Evolutionary conservation across 2,113 vertebrate species (phyloP).

Genomic region (Polyodon spathula): DNA sequence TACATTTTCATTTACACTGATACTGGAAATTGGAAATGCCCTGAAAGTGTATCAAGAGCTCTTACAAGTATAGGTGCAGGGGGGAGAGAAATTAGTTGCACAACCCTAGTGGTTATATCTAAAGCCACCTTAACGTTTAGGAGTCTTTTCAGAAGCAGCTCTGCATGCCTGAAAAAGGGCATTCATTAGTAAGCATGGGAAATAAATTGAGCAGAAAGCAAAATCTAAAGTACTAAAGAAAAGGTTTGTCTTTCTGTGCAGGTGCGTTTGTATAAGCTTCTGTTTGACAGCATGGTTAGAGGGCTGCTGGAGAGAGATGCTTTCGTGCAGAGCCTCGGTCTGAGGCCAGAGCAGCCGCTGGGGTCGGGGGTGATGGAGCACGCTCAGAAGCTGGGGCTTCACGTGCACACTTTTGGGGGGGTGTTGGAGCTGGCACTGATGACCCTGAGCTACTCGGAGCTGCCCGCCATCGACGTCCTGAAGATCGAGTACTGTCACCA

Average conservation of each 20-base stretch:
- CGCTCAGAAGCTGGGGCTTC: constrained; percentile 35
- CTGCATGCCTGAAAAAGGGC: too few relatives aligned
- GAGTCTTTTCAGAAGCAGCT: too few relatives aligned
- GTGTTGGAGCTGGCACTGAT: constrained; percentile 49
- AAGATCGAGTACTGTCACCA: constrained; percentile 59
- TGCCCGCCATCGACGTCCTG: constrained; percentile 46
- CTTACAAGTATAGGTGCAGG: too few relatives aligned
- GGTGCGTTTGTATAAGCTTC: constrained; percentile 56
- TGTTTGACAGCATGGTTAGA: constrained; percentile 60
- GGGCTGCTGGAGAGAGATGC: constrained; percentile 39
- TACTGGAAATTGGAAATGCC: neutral
- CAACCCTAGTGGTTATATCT: too few relatives aligned
- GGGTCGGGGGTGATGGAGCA: constrained; percentile 39
- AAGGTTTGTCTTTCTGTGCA: constrained; percentile 17
- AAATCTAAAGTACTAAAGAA: too few relatives aligned
- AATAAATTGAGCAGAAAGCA: too few relatives aligned
- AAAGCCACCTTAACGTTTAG: too few relatives aligned
- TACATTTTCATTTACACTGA: neutral
- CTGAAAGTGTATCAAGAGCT: neutral
- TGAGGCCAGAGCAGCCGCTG: constrained; percentile 36
- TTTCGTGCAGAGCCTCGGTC: constrained; percentile 36
- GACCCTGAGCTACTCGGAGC: constrained; percentile 41
- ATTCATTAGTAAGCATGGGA: too few relatives aligned
- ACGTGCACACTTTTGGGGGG: constrained; percentile 38
- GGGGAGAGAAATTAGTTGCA: too few relatives aligned